Base-by-base conservation (phyloP, 37 sponge, comb jelly and placozoan species). In the Mnemiopsis leidyi region DNA sequence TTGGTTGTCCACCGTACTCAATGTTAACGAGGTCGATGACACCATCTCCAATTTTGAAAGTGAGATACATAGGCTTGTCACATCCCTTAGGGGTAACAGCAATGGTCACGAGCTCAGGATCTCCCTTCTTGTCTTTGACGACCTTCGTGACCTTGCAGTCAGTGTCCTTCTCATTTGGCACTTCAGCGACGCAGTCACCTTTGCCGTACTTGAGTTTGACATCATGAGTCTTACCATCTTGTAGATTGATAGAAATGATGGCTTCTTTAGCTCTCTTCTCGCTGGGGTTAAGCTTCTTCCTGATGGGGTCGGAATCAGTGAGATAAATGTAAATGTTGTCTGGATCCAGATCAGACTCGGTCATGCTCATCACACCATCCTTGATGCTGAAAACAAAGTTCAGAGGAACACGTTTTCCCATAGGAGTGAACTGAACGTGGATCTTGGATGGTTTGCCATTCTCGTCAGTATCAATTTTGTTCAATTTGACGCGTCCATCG, bases 341-440 rank as follows among this genome's bases (percentile, higher is more conserved):
- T 3, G 90, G 90, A 3, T 85, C 90, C 18, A 85, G 25, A 39
- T 85, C 90, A 40, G 90, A 85, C 35, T 20, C 48, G 25, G 25
- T 39, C 61, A 85, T 85, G 30, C 90, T 85, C 61, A 85, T 23
- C 1, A 85, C 90, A 85, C 90, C 90, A 38, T 85, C 90, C 26
- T 85, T 85, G 26, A 85, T 85, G 48, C 21, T 26, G 35, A 85
- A 85, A 3, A 33, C 90, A 85, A 85, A 85, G 25, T 85, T 85
- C 33, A 85, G 61, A 38, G 90, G 90, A 5, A 61, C 9, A 32
- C 61, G 24, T 25, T 85, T 85, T 18, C 90, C 90, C 23, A 25
- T n/a, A 0, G 90, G 90, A n/a, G 90, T 85, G 25, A 85, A 85
- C 36, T 1, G 21, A 21, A 85, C 36, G 90, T 32, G 26, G 16